These are phyloP conservation scores for Tetramorium simillimum DNA, from an alignment of 1,140 invertebrate species.

Conservation along the genomic window DNA sequence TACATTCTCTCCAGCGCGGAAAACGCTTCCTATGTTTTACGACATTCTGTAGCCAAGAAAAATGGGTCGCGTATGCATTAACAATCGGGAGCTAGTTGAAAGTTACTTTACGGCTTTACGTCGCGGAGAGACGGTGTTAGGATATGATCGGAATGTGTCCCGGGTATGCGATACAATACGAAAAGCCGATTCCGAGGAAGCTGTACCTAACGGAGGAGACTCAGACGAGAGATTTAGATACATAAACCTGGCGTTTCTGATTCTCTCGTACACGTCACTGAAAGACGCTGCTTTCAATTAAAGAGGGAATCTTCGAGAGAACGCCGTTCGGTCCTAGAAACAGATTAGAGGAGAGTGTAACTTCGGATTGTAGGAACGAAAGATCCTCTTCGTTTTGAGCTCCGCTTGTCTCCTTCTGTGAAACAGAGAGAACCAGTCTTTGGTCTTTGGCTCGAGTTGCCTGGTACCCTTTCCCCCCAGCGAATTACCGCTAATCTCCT, in stretches of 20 bases:
- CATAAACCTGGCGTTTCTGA: background rate
- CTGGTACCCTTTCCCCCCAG: slow-evolving; percentile 42
- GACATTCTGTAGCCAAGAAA: background rate
- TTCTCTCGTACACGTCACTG: background rate
- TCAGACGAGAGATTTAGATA: slow-evolving; percentile 32
- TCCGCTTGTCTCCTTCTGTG: slow-evolving; percentile 45
- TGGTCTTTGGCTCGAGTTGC: slow-evolving; percentile 64
- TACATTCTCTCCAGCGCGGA: background rate
- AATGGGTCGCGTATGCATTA: slow-evolving; percentile 37
- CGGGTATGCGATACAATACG: background rate
- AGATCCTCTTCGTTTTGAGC: slow-evolving; percentile 50
- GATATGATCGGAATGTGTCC: slow-evolving; percentile 16
- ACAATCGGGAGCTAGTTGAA: slow-evolving; percentile 19
- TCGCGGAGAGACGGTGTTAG: background rate
- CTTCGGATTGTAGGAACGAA: slow-evolving; percentile 24
- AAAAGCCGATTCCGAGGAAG: background rate
- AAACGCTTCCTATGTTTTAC: slow-evolving; percentile 11
- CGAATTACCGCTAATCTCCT: slow-evolving; percentile 77
- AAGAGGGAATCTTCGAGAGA: slow-evolving; percentile 49
- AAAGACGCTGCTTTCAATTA: slow-evolving; percentile 56
- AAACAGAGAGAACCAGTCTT: slow-evolving; percentile 61
- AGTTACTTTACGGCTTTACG: background rate
- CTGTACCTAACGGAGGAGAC: background rate
- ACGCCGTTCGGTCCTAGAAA: slow-evolving; percentile 42
- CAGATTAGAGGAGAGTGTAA: slow-evolving; percentile 52